Evolutionary conservation across 2,797 vertebrate species (phyloP), one percentile per base, ranked within the genome.

Genomic region (Adelosebastes latens): DNA sequence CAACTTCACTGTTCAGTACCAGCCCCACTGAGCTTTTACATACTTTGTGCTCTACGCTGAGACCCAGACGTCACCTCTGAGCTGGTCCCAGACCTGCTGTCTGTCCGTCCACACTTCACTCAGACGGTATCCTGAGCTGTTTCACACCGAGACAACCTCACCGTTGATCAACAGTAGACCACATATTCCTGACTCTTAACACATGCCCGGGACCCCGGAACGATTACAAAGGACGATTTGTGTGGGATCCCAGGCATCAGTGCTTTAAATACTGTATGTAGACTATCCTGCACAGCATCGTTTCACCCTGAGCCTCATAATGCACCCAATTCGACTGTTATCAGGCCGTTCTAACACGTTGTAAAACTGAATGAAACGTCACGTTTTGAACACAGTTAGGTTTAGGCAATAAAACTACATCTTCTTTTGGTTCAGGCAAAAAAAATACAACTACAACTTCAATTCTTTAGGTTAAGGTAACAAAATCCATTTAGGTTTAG

Each of bases 41-140:
- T 14, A 77, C 66, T 67, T 71, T 66, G 18, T 34, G 27, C 36
- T 75, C 20, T 1, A 39, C 22, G 1, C 29, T 68, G 46, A 82
- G 64, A 24, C 53, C 2, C 9, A 64, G 60, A 53, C 34, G 8
- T 77, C 77, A 77, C 77, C 67, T 80, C 67, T 66, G 70, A 71
- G 59, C 79, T 61, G 72, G n/a, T 58, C 80, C 39, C 59, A 60
- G 78, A 67, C 42, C 75, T 58, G 46, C 70, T 39, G 27, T 56
- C 31, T 34, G 46, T 42, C 55, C 1, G 2, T 65, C 24, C 27
- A 14, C 2, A 29, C 24, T 27, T 58, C 46, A 20, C 46, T 49
- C 14, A 39, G 22, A 42, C 7, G 22, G 4, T 13, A 5, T 73
- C 22, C 22, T 39, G 2, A 72, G 22, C 66, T 12, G 18, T 20